Percentiles rank a stretch among this genome's conserved stretches.
Conservation (phyloP, 2,888 invertebrate species). For the Melanophora roralis region DNA sequence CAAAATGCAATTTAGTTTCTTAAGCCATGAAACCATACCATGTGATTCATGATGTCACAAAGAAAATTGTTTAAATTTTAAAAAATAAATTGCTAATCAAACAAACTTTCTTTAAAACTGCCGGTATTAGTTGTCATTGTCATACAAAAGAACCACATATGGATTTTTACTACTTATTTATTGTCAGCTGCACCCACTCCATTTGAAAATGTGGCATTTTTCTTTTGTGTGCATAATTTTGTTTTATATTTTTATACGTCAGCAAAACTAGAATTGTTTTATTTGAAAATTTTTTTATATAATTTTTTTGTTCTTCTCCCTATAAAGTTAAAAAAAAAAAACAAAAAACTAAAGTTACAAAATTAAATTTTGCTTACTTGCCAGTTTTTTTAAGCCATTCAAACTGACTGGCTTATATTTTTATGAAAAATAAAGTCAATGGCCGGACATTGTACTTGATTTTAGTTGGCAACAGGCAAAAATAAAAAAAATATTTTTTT, state of each 20-base stretch:
- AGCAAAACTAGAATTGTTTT: constrained; percentile 9
- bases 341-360: constrained; percentile 22
- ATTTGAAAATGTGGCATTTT: background rate
- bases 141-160: background rate
- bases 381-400: background rate
- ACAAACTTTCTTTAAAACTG: background rate
- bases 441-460: constrained; percentile 56
- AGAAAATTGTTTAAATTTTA: background rate
- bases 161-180: background rate
- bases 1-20: too few species aligned
- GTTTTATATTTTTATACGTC: background rate
- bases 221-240: constrained; percentile 10
- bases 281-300: background rate
- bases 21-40: too few species aligned
- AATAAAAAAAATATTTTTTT: background rate
- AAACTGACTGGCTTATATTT: background rate
- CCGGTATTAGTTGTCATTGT: background rate
- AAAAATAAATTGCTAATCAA: background rate
- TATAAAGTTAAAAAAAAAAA: background rate
- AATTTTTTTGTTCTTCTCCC: constrained; percentile 24
- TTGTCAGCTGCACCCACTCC: constrained; percentile 45
- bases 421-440: constrained; percentile 31
- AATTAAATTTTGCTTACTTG: constrained; percentile 35
- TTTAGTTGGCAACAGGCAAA: constrained; percentile 16
- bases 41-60: too few species aligned